phyloP scores from a whole-genome alignment of 2,797 vertebrate genomes.

The Silurus aristotelis region DNA sequence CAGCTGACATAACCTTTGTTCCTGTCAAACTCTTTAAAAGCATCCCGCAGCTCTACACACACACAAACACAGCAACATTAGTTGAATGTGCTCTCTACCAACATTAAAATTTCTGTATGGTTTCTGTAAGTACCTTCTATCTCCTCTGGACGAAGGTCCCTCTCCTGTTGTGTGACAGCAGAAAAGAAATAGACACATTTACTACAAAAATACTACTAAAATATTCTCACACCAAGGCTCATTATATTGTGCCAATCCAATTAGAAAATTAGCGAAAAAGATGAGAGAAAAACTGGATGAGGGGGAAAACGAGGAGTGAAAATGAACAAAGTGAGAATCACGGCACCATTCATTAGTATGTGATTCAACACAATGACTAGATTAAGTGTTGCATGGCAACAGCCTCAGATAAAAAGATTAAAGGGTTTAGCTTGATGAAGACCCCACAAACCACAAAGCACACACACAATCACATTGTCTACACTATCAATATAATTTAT shows the following conservation, averaged over 20 bases:
- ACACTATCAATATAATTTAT: slow-evolving; percentile 7
- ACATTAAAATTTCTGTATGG: not conserved
- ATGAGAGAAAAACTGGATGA: not conserved
- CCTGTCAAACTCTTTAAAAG: slow-evolving; percentile 90
- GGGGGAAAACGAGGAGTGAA: not conserved
- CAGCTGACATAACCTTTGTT: slow-evolving; percentile 89
- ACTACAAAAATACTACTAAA: not conserved
- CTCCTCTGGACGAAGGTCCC: slow-evolving; percentile 77
- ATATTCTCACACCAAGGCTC: not conserved
- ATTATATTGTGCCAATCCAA: not conserved
- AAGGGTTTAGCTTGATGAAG: slow-evolving; percentile 54
- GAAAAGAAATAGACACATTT: slow-evolving; percentile 2
- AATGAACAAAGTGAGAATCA: slow-evolving; percentile 7
- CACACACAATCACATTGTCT: not conserved
- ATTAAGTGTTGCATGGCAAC: slow-evolving; percentile 60
- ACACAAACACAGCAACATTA: not conserved
- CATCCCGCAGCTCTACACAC: slow-evolving; percentile 86
- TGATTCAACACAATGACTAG: slow-evolving; percentile 39
- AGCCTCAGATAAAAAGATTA: slow-evolving; percentile 65
- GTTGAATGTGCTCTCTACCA: not conserved
- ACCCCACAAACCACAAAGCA: slow-evolving; percentile 39
- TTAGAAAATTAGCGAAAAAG: not conserved
- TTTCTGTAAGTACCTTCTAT: slow-evolving; percentile 71
- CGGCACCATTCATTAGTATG: not conserved
- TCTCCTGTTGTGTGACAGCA: slow-evolving; percentile 67